A percentile compares a stretch with the other conserved stretches of the same genome.
Conservation (phyloP, 2,888 invertebrate genomes). For the Caenorhabditis sulstoni region DNA sequence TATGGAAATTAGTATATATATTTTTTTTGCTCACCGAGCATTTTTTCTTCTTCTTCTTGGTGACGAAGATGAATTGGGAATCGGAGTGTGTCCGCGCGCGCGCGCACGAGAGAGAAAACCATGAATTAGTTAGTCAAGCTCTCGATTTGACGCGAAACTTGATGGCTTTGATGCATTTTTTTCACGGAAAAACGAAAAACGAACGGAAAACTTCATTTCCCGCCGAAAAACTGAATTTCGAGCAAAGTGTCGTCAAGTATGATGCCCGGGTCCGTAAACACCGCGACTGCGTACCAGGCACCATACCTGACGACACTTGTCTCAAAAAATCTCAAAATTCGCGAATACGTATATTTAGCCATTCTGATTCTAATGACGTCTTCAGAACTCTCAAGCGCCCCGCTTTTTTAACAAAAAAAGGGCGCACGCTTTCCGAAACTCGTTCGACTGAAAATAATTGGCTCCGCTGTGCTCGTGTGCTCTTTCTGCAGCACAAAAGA, state of each 20-base stretch:
- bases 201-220: too few relatives aligned
- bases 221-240: too few relatives aligned
- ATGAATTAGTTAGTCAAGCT: too few relatives aligned
- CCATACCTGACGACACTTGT: not conserved
- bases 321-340: too few relatives aligned
- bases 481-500: too few relatives aligned
- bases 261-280: not conserved
- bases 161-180: too few relatives aligned
- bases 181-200: too few relatives aligned
- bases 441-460: slow-evolving; percentile 38
- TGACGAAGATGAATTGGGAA: slow-evolving; percentile 4
- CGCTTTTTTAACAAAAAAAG: not conserved
- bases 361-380: too few relatives aligned
- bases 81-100: not conserved
- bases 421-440: not conserved
- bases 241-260: not conserved
- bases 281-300: not conserved
- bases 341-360: too few relatives aligned
- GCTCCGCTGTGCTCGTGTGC: not conserved
- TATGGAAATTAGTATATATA: slow-evolving; percentile 13
- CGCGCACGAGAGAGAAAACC: too few relatives aligned
- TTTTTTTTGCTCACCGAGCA: not conserved
- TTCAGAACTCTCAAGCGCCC: too few relatives aligned
- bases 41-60: not conserved
- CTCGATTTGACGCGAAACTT: too few relatives aligned